Conservation (phyloP, 2,113 vertebrate species). For the Phylloscopus trochiloides region DNA sequence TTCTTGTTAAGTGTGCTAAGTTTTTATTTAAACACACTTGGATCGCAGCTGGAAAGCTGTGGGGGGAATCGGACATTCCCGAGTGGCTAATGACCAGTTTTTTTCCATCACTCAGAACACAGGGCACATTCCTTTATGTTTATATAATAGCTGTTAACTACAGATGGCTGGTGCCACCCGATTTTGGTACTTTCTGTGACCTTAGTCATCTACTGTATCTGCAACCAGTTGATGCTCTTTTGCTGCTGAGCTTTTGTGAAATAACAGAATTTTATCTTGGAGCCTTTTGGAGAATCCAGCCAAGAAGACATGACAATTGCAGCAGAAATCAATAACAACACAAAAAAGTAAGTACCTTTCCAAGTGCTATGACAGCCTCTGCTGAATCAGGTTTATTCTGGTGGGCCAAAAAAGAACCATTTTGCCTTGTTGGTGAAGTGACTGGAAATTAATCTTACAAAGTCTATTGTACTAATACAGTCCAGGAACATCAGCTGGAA, state of each 20-base stretch:
- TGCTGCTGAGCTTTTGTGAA: background rate
- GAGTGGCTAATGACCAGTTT: slow-evolving; percentile 59
- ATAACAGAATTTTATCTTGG: background rate
- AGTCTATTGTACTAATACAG: background rate
- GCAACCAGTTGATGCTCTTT: background rate
- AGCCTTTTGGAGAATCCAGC: background rate
- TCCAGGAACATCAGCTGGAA: background rate
- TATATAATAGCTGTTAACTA: slow-evolving; percentile 73
- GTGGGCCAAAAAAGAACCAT: background rate
- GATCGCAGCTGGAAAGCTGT: slow-evolving; percentile 72
- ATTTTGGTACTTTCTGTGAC: slow-evolving; percentile 45
- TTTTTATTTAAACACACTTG: slow-evolving; percentile 74
- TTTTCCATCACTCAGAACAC: slow-evolving; percentile 62
- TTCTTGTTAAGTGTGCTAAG: slow-evolving; percentile 73
- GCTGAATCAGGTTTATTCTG: background rate
- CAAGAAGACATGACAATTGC: background rate
- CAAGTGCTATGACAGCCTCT: background rate
- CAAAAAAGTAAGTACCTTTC: background rate
- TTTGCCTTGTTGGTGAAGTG: background rate
- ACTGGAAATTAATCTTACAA: background rate
- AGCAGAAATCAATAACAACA: background rate
- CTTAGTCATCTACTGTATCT: background rate
- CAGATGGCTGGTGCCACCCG: slow-evolving; percentile 67
- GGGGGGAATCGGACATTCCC: slow-evolving; percentile 59
- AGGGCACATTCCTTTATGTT: slow-evolving; percentile 72